These are phyloP conservation scores for Saccopteryx leptura DNA, from an alignment of 2,113 vertebrate species.

Conservation along the genomic window DNA sequence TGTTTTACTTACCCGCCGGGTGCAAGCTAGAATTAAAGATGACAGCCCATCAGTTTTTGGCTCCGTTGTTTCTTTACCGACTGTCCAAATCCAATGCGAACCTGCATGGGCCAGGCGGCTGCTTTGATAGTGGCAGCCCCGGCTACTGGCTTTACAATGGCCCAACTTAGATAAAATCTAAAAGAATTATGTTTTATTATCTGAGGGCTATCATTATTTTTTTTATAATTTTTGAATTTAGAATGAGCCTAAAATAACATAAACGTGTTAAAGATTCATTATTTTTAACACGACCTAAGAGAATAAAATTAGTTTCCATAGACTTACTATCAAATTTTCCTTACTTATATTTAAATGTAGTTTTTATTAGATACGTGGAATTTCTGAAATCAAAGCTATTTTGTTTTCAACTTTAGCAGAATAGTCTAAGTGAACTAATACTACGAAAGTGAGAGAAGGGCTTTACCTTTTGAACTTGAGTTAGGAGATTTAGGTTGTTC, in stretches of 20 bases:
- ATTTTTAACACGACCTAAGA: not conserved
- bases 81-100: too few relatives aligned
- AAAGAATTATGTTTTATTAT: not conserved
- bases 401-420: not conserved
- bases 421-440: not conserved
- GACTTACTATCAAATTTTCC: not conserved
- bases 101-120: too few relatives aligned
- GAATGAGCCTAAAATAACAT: not conserved
- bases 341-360: not conserved
- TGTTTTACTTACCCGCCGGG: too few relatives aligned
- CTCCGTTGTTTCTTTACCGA: too few relatives aligned
- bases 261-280: not conserved
- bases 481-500: not conserved
- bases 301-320: not conserved
- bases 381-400: not conserved
- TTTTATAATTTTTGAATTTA: constrained; percentile 55
- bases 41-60: too few relatives aligned
- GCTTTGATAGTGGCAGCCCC: too few relatives aligned
- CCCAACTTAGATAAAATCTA: not conserved
- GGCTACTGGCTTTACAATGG: too few relatives aligned
- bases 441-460: not conserved
- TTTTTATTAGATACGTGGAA: not conserved
- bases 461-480: not conserved
- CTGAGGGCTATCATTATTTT: not conserved
- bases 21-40: too few relatives aligned